These are phyloP conservation scores for Plutella xylostella DNA, from an alignment of 2,888 invertebrate genomes.

Conservation along the genomic window DNA sequence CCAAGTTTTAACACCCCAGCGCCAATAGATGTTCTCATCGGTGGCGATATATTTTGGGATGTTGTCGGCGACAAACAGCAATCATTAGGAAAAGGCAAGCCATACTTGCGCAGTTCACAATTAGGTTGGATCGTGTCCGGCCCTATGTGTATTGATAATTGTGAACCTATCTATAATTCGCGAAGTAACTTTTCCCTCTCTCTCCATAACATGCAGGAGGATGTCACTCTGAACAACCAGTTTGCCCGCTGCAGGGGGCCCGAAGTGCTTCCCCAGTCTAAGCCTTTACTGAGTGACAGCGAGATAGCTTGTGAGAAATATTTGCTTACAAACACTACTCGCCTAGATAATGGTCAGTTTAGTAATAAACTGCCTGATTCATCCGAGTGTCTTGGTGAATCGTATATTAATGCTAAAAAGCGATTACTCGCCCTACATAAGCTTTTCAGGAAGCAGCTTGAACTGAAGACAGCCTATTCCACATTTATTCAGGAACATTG, in stretches of 20 bases:
- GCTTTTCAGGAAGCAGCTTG: neutral
- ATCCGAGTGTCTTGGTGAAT: neutral
- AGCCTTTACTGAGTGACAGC: neutral
- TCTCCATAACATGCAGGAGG: neutral
- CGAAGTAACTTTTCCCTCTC: neutral
- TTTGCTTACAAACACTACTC: neutral
- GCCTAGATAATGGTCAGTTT: neutral
- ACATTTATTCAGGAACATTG: constrained; percentile 18
- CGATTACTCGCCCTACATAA: neutral
- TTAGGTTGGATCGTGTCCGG: neutral
- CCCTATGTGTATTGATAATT: neutral
- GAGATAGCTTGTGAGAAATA: neutral
- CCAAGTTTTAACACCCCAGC: constrained; percentile 2
- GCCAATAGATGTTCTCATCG: neutral
- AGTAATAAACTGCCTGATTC: neutral
- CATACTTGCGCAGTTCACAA: neutral
- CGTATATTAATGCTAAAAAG: neutral
- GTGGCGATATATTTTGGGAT: neutral
- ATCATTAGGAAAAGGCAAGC: neutral
- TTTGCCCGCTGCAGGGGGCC: neutral
- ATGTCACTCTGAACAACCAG: too few species aligned
- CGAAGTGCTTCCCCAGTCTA: neutral
- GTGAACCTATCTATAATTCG: too few species aligned
- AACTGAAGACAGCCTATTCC: neutral
- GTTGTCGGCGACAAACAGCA: neutral